These are phyloP conservation scores for Melanotaenia nigrans DNA, from an alignment of 2,797 vertebrate species.

Conservation along the genomic window DNA sequence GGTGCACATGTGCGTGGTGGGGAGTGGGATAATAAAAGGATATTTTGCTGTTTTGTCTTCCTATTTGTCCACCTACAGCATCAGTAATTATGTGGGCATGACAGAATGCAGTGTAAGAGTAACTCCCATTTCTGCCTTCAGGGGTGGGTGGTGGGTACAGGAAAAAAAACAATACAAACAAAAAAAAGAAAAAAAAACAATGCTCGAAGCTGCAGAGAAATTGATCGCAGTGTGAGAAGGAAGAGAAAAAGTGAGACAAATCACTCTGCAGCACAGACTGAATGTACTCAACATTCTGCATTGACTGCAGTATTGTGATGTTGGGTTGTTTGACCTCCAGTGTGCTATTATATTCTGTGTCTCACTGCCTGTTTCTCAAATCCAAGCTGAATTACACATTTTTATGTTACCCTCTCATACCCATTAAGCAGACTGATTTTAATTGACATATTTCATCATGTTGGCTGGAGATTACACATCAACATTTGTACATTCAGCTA, in stretches of 20 bases:
- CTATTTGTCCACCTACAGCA: constrained; percentile 66
- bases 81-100: constrained; percentile 9
- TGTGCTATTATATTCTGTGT: neutral
- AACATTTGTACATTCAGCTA: neutral
- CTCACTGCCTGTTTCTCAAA: neutral
- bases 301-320: constrained; percentile 45
- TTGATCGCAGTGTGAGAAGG: constrained; percentile 37
- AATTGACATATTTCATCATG: constrained; percentile 23
- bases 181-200: constrained; percentile 5
- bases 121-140: constrained; percentile 35
- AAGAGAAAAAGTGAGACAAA: constrained; percentile 45
- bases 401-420: neutral
- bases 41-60: constrained; percentile 54
- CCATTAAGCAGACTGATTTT: constrained; percentile 6
- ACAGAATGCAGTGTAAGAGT: constrained; percentile 31
- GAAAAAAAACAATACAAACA: neutral
- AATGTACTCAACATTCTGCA: constrained; percentile 35
- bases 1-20: constrained; percentile 32
- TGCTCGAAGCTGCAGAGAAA: constrained; percentile 46
- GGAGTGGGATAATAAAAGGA: constrained; percentile 46
- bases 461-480: neutral
- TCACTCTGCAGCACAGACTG: constrained; percentile 24
- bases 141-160: constrained; percentile 38
- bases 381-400: constrained; percentile 4
- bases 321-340: constrained; percentile 28